Conservation (phyloP, 2,797 vertebrate genomes). For the Gallinago nigripennis region DNA sequence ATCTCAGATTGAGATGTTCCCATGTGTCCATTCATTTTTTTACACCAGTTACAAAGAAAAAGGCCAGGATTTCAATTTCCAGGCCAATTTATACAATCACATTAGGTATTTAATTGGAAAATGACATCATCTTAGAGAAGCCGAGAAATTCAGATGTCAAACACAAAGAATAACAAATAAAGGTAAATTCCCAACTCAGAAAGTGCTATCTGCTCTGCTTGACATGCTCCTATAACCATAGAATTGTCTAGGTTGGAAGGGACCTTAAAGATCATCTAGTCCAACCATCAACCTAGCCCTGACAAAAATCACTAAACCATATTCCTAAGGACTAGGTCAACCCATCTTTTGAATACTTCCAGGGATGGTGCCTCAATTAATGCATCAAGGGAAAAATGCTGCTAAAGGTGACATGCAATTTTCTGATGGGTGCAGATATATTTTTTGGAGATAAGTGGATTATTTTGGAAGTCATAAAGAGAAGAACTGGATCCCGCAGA, state of each 20-base stretch:
- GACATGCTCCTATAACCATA: not conserved
- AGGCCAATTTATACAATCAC: not conserved
- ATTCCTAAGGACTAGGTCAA: too few species aligned
- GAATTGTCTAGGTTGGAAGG: too few species aligned
- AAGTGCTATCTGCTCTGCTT: not conserved
- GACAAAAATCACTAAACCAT: too few species aligned
- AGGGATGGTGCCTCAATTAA: not conserved
- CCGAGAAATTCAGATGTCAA: constrained; percentile 11
- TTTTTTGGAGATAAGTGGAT: not conserved
- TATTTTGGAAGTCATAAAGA: not conserved
- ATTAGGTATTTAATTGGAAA: not conserved
- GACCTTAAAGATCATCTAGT: too few species aligned
- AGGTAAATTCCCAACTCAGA: constrained; percentile 14
- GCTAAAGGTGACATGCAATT: not conserved
- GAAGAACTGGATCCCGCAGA: not conserved
- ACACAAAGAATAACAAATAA: not conserved
- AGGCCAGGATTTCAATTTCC: not conserved
- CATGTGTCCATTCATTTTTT: not conserved
- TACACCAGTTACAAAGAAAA: not conserved
- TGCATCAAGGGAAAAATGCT: not conserved
- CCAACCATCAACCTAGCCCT: too few species aligned
- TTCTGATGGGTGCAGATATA: not conserved
- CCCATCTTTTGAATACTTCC: too few species aligned
- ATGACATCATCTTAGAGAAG: not conserved
- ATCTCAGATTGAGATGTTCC: not conserved